Base-by-base conservation (phyloP, 53 echinoderm and acorn worm species). In the Zoroaster sp. region DNA sequence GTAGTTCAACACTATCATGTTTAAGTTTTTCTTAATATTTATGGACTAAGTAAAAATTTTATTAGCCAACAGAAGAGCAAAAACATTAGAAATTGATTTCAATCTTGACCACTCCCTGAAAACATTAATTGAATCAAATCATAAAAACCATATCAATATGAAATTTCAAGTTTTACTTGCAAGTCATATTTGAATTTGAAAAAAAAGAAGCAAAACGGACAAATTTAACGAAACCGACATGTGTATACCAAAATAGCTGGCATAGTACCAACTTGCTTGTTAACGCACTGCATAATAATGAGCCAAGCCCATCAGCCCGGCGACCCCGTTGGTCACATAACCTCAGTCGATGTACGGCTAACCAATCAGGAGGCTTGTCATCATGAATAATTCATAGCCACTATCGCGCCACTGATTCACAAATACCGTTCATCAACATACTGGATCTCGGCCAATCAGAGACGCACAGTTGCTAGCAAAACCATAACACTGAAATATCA, bases 381-480 rank as follows among this genome's bases (percentile, higher is more conserved):
- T 66, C 17, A 67, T 81, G 67, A 41, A 81, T 81, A 67, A 81
- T 81, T 68, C 81, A 81, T 42, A 17, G 31, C 4, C 8, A 1
- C 17, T 18, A 66, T 81, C 81, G 81, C 53, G 21, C 81, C 81
- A 81, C 81, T 81, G 81, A 81, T 81, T 81, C 81, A 81, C 81
- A 81, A 81, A 81, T 40, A 12, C 40, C 38, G 66, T 14, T 25
- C 44, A 12, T 37, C 77, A 49, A 30, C 18, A 75, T 46, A 49
- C 45, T 36, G 66, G 55, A 35, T 25, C 8, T 38, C 67, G 39
- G 54, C 81, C 81, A 81, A 81, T 67, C 66, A 81, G 78, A 3
- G 42, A 31, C 44, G 33, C 42, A 0, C 53, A 81, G 66, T 67
- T 81, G 66, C 66, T 36, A 28, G 66, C 23, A 80, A 74, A 74